phyloP scores from a whole-genome alignment of 2,113 vertebrate genomes.

The Forbesichthys papilliferus region DNA sequence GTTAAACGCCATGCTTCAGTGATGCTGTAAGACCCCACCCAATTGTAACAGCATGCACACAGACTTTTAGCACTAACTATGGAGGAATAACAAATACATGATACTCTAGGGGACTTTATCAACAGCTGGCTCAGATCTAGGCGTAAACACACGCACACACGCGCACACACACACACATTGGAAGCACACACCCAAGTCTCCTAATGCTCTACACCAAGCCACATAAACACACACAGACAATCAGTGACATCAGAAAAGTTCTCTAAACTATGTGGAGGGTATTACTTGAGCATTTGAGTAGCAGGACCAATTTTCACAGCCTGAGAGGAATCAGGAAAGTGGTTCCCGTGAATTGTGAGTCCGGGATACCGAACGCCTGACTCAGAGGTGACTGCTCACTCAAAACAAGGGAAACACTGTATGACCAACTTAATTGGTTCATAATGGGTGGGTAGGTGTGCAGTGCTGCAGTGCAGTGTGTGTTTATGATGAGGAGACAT shows the following conservation, averaged over 20 bases:
- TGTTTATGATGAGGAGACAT: slow-evolving; percentile 37
- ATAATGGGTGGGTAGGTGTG: slow-evolving; percentile 70
- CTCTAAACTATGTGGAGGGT: slow-evolving; percentile 9
- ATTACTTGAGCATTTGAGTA: slow-evolving; percentile 10
- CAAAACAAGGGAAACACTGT: slow-evolving; percentile 65
- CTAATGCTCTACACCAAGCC: slow-evolving; percentile 24
- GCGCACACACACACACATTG: slow-evolving; percentile 17
- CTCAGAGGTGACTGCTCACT: slow-evolving; percentile 50
- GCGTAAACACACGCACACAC: slow-evolving; percentile 8
- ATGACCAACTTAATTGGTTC: slow-evolving; percentile 79
- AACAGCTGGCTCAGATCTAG: slow-evolving; percentile 64
- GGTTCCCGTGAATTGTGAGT: slow-evolving; percentile 48
- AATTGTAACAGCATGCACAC: slow-evolving; percentile 31
- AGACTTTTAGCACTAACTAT: slow-evolving; percentile 35
- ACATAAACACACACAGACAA: slow-evolving; percentile 21
- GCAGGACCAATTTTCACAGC: slow-evolving; percentile 32
- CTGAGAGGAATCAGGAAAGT: slow-evolving; percentile 53
- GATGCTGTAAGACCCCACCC: slow-evolving; percentile 49
- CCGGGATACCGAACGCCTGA: slow-evolving; percentile 66
- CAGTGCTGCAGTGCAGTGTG: slow-evolving; percentile 20
- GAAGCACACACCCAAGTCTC: slow-evolving; percentile 1
- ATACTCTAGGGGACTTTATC: slow-evolving; percentile 48
- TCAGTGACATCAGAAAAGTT: slow-evolving; percentile 21
- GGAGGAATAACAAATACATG: slow-evolving; percentile 38
- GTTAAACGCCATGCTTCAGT: slow-evolving; percentile 45